Conservation (phyloP, 2,888 invertebrate genomes). For the Synanthedon tipuliformis region DNA sequence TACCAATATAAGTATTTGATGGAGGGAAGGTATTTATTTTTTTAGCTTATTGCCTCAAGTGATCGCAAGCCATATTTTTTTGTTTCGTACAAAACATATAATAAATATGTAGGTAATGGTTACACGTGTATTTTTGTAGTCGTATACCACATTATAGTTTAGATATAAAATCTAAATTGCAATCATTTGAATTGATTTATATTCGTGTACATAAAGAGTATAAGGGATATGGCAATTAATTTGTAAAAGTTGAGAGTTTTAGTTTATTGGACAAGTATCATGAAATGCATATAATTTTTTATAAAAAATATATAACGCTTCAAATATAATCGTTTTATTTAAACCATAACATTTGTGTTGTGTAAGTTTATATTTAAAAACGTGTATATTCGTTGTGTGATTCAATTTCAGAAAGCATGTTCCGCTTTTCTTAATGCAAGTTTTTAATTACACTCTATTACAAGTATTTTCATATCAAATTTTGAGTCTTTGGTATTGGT, state of each 20-base stretch:
- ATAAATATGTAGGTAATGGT: slow-evolving; percentile 25
- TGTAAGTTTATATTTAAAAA: too few relatives aligned
- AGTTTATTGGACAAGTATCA: slow-evolving; percentile 48
- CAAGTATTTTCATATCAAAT: too few relatives aligned
- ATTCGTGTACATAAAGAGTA: slow-evolving; percentile 10
- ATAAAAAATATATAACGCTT: slow-evolving; percentile 60
- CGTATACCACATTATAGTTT: not conserved
- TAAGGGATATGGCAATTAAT: slow-evolving; percentile 27
- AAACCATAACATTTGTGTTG: not conserved
- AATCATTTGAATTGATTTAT: slow-evolving; percentile 10
- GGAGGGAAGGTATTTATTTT: slow-evolving; percentile 2
- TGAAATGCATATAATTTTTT: slow-evolving; percentile 62
- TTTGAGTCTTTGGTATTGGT: too few relatives aligned
- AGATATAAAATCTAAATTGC: slow-evolving; percentile 9
- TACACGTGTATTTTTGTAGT: slow-evolving; percentile 33
- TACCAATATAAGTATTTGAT: too few relatives aligned
- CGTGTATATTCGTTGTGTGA: too few relatives aligned
- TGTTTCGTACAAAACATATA: slow-evolving; percentile 35
- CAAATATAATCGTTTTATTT: slow-evolving; percentile 41
- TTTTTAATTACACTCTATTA: too few relatives aligned
- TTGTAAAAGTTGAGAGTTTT: slow-evolving; percentile 12
- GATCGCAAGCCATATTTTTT: slow-evolving; percentile 54
- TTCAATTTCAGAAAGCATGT: too few relatives aligned
- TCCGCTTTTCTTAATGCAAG: too few relatives aligned
- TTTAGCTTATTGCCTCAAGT: slow-evolving; percentile 26